Conservation (phyloP, 2,113 vertebrate genomes). For the Petromus typicus region DNA sequence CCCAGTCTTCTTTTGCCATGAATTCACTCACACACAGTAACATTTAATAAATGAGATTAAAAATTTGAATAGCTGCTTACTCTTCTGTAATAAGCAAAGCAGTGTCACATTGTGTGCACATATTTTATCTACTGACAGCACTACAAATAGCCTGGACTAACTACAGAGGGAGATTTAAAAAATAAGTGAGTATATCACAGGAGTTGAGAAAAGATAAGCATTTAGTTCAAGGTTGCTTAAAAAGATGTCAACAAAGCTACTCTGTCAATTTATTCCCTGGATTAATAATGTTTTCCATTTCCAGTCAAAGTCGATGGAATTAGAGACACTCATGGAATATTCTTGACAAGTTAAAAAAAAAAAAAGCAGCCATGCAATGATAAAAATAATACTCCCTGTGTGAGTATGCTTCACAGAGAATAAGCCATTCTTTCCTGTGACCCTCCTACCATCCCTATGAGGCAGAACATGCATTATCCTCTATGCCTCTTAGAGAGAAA, state of each 20-base stretch:
- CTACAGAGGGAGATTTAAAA: neutral
- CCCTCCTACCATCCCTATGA: neutral
- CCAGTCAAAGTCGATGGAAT: neutral
- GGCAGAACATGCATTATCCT: neutral
- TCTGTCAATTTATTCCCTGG: neutral
- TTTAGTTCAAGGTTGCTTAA: neutral
- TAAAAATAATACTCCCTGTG: neutral
- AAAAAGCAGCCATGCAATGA: neutral
- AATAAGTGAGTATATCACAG: neutral
- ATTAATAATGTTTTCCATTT: neutral
- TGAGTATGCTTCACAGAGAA: neutral
- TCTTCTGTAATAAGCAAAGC: neutral
- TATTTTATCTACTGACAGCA: neutral
- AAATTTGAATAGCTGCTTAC: neutral
- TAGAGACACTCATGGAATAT: neutral
- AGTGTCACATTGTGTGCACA: neutral
- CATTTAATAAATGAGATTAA: neutral
- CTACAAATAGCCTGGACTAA: neutral
- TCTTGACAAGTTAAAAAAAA: neutral
- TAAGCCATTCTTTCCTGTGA: neutral
- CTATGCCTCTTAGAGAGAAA: neutral
- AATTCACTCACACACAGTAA: constrained; percentile 10
- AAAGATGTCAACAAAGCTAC: neutral
- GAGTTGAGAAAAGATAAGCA: neutral
- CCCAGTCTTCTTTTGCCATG: neutral